These are phyloP conservation scores for Saccostrea cuccullata DNA, from an alignment of 1,140 invertebrate species.

Conservation along the genomic window DNA sequence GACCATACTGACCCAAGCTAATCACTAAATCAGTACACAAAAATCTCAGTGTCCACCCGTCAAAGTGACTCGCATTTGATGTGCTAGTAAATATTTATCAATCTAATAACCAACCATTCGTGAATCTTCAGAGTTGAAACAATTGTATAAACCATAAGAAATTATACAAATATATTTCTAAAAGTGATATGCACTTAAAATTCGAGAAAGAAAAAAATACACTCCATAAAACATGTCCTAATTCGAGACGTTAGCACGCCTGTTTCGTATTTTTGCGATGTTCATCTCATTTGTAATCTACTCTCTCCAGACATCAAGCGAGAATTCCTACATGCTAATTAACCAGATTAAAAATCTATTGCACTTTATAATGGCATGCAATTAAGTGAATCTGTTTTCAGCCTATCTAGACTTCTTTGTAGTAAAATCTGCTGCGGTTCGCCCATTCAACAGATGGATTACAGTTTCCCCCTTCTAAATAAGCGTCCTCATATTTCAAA, in stretches of 20 bases:
- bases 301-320: constrained; percentile 21
- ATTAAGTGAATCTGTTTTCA: constrained; percentile 38
- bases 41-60: too few relatives aligned
- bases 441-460: constrained; percentile 16
- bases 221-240: not conserved
- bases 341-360: constrained; percentile 36
- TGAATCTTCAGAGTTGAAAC: not conserved
- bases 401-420: constrained; percentile 18
- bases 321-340: constrained; percentile 36
- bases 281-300: constrained; percentile 1
- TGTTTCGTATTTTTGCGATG: constrained; percentile 12
- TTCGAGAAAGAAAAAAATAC: too few relatives aligned
- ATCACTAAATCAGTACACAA: too few relatives aligned
- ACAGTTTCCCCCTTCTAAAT: not conserved
- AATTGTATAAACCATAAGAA: not conserved
- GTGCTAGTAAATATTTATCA: not conserved
- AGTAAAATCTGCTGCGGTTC: constrained; percentile 19
- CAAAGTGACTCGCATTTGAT: too few relatives aligned
- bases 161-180: not conserved
- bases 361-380: constrained; percentile 32
- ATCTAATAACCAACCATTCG: not conserved
- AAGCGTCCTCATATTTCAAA: constrained; percentile 15
- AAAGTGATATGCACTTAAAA: too few relatives aligned
- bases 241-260: constrained; percentile 14
- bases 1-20: not conserved